Percentiles rank a stretch among this genome's conserved stretches.
phyloP scores from a whole-genome alignment of 1,140 invertebrate genomes.

The Calephelis nemesis region DNA sequence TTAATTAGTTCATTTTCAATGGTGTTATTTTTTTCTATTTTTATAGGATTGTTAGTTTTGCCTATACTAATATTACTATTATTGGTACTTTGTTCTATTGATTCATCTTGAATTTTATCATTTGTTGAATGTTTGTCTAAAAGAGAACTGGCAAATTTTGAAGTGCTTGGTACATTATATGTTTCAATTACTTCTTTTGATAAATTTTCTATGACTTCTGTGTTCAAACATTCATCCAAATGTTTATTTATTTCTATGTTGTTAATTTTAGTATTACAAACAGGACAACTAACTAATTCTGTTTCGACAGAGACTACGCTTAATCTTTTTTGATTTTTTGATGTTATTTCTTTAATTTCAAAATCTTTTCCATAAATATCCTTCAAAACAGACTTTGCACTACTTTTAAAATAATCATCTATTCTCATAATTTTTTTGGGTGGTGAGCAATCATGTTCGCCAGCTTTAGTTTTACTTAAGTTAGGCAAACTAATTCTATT shows the following conservation, averaged over 20 bases:
- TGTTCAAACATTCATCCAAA: conserved; percentile 79
- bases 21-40: not conserved
- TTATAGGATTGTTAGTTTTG: not conserved
- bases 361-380: conserved; percentile 66
- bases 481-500: conserved; percentile 32
- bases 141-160: not conserved
- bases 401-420: conserved; percentile 59
- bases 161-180: not conserved
- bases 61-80: not conserved
- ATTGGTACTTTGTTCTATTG: not conserved
- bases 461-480: conserved; percentile 49
- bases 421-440: conserved; percentile 67
- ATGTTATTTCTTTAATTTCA: conserved; percentile 39
- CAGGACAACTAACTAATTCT: conserved; percentile 73
- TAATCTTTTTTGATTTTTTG: conserved; percentile 45
- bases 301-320: conserved; percentile 39
- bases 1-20: not conserved
- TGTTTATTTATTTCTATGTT: conserved; percentile 76
- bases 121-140: not conserved
- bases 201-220: conserved; percentile 61
- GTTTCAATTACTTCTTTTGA: conserved; percentile 33
- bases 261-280: conserved; percentile 73
- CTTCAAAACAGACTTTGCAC: conserved; percentile 47
- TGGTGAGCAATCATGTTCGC: conserved; percentile 36
- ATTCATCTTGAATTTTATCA: not conserved